A percentile compares a stretch with the other conserved stretches of the same genome.
phyloP scores from a whole-genome alignment of 2,113 vertebrate species.

The Ammodramus savannarum region DNA sequence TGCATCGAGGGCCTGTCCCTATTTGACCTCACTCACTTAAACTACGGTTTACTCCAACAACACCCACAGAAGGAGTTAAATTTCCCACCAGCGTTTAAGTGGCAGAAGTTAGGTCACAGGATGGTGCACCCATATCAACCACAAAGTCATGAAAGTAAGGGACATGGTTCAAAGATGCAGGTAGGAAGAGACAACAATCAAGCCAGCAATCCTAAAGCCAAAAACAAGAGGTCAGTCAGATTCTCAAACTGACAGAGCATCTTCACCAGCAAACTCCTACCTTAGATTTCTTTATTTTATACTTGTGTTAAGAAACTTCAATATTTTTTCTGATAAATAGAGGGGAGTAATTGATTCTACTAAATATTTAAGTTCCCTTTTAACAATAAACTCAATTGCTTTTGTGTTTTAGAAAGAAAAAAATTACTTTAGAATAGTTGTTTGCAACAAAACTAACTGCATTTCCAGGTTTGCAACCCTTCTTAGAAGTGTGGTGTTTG shows the following conservation, averaged over 20 bases:
- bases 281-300: background rate
- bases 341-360: background rate
- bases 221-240: background rate
- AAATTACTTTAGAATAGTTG: background rate
- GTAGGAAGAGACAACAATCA: background rate
- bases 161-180: background rate
- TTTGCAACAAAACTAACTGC: background rate
- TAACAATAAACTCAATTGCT: background rate
- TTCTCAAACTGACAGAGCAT: background rate
- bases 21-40: background rate
- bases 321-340: background rate
- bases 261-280: background rate
- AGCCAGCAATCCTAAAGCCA: background rate
- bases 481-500: background rate
- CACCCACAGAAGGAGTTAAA: background rate
- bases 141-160: background rate
- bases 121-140: background rate
- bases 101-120: background rate
- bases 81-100: background rate
- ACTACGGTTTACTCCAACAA: background rate
- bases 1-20: background rate
- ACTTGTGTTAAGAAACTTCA: background rate
- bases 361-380: background rate
- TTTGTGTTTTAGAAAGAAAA: background rate
- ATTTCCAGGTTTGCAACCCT: background rate